Conservation (phyloP, 23 tunicate species). For the Ascidia mentula region DNA sequence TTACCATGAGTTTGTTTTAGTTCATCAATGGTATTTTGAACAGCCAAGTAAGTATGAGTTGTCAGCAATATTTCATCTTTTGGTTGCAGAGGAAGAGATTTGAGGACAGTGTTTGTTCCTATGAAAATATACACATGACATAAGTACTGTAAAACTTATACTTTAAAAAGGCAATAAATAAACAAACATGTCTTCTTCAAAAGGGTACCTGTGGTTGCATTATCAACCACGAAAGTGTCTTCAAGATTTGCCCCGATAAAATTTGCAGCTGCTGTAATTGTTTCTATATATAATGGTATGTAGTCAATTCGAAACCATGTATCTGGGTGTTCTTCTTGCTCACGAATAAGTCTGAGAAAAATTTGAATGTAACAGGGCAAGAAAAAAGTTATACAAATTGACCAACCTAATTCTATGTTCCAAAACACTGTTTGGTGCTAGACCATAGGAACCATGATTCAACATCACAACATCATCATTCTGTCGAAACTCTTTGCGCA, state of each 20-base stretch:
- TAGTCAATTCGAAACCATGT: constrained; percentile 58
- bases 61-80: constrained; percentile 58
- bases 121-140: background rate
- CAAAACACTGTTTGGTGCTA: background rate
- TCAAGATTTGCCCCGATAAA: constrained; percentile 51
- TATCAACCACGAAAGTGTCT: constrained; percentile 64
- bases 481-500: constrained; percentile 6
- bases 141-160: background rate
- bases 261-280: constrained; percentile 57
- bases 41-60: constrained; percentile 64
- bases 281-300: constrained; percentile 29
- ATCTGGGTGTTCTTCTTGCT: constrained; percentile 76
- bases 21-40: constrained; percentile 60
- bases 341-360: constrained; percentile 44
- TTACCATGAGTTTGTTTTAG: constrained; percentile 39
- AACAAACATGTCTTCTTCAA: background rate
- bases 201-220: constrained; percentile 75
- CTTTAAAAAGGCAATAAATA: background rate
- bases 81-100: constrained; percentile 42
- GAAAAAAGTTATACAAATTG: no score
- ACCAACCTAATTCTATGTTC: background rate
- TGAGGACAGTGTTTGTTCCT: constrained; percentile 76
- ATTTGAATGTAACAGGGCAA: background rate
- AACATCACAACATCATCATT: constrained; percentile 15
- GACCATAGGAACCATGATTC: constrained; percentile 18